Evolutionary conservation across 2,888 invertebrate genomes (phyloP).

Genomic region (Azorinus chamasolen): DNA sequence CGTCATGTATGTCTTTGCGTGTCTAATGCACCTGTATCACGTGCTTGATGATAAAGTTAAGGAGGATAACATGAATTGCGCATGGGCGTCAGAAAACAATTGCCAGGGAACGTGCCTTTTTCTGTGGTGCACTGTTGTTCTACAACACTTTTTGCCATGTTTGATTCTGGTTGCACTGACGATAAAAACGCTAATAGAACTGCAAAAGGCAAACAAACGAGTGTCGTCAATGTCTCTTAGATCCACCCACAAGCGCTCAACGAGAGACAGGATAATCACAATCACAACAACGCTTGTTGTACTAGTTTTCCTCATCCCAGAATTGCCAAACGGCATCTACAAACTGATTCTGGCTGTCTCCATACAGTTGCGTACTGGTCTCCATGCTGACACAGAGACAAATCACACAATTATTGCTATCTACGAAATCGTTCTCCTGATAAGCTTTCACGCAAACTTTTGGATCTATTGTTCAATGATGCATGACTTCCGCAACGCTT

Average conservation of each 20-base stretch:
- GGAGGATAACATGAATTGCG: slow-evolving; percentile 20
- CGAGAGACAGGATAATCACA: slow-evolving; percentile 53
- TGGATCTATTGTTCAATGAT: slow-evolving; percentile 64
- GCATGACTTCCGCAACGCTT: slow-evolving; percentile 32
- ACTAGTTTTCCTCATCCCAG: slow-evolving; percentile 52
- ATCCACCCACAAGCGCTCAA: slow-evolving; percentile 18
- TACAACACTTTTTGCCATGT: slow-evolving; percentile 49
- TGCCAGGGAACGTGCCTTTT: slow-evolving; percentile 48
- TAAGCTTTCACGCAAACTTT: slow-evolving; percentile 54
- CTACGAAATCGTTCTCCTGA: slow-evolving; percentile 39
- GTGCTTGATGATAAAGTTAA: slow-evolving; percentile 22
- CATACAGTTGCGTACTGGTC: neutral
- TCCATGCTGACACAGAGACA: neutral
- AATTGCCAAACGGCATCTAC: slow-evolving; percentile 54
- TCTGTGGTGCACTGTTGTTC: slow-evolving; percentile 39
- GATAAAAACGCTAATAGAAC: slow-evolving; percentile 30
- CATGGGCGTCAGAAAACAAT: slow-evolving; percentile 40
- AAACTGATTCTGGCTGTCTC: slow-evolving; percentile 6
- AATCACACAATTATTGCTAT: slow-evolving; percentile 36
- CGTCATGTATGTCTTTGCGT: slow-evolving; percentile 53
- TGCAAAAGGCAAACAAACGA: slow-evolving; percentile 26
- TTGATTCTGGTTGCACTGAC: slow-evolving; percentile 37
- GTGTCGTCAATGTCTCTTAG: slow-evolving; percentile 33
- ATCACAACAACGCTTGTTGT: slow-evolving; percentile 51
- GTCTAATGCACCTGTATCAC: slow-evolving; percentile 61